Base-by-base conservation (phyloP, 2,113 vertebrate species). In the Madoqua kirkii region DNA sequence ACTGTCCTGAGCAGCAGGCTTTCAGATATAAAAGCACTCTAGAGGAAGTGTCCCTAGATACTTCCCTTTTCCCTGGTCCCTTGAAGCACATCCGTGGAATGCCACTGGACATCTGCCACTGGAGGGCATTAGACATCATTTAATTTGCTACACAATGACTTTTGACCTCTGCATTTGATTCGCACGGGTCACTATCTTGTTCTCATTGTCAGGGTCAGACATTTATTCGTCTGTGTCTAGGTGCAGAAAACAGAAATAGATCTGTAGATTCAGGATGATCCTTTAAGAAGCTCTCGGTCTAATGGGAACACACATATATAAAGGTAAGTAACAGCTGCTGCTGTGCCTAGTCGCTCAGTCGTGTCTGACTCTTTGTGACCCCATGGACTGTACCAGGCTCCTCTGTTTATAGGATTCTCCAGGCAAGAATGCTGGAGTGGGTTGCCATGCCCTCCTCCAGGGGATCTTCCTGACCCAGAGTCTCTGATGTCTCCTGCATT, bases 71-170 rank as follows among this genome's bases (percentile, higher is more conserved):
- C 27, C 79, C 71, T 12, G 43, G 25, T 45, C 36, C 74, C 33
- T 60, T 4, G 45, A 88, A 94, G 14, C 40, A 40, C 21, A 50
- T 17, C 21, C 60, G 9, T 2, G 57, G 59, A 71, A 60, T 23
- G 55, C 23, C 62, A 19, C 48, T 87, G 89, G 89, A 71, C 57
- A 71, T 60, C 82, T 88, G 86, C 86, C 96, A 84, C 74, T n/a
- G 83, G 55, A 87, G 85, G 90, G 54, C 87, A 96, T 92, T 83
- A 78, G 93, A 91, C 40, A 78, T 93, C 94, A 71, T 57, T 87
- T 67, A 82, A 67, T 93, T 84, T 78, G 52, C 81, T 67, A 3
- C 19, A 0, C 50, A 23, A 79, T 95, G 71, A 62, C 92, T 62
- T 93, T 82, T 83, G 84, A 87, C 79, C 48, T 86, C 67, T 81